A percentile compares a stretch with the other conserved stretches of the same genome.
These are phyloP conservation scores for Megaceryle torquata DNA, from an alignment of 2,113 vertebrate species.

Conservation along the genomic window DNA sequence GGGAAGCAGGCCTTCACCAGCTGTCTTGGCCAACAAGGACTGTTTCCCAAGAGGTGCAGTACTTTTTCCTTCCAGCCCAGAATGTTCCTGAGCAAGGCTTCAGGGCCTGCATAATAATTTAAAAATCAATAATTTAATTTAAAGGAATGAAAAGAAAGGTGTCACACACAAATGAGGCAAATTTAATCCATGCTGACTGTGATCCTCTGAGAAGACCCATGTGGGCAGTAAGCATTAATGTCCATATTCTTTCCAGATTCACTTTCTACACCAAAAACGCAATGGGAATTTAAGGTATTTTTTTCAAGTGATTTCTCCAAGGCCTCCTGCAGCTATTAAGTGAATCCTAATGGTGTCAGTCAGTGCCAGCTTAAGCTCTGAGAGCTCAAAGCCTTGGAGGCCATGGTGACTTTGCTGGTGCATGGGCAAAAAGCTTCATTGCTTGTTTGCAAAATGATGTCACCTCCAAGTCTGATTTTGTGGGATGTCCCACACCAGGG, in stretches of 20 bases:
- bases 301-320: not conserved
- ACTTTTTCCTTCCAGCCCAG: not conserved
- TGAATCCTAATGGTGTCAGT: not conserved
- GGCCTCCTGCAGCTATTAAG: not conserved
- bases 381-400: not conserved
- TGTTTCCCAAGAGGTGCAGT: not conserved
- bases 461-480: not conserved
- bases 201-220: not conserved
- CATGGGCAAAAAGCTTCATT: not conserved
- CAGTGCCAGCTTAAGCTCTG: not conserved
- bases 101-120: not conserved
- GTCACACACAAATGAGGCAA: not conserved
- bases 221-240: not conserved
- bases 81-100: not conserved
- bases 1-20: not conserved
- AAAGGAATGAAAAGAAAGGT: not conserved
- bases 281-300: not conserved
- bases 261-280: not conserved
- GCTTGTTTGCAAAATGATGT: not conserved
- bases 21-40: not conserved
- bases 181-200: not conserved
- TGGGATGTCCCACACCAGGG: not conserved
- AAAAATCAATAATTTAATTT: not conserved
- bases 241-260: not conserved
- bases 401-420: not conserved